Evolutionary conservation across 2,888 invertebrate species (phyloP), one percentile per base, ranked within the genome.

Genomic region (Acleris holmiana): DNA sequence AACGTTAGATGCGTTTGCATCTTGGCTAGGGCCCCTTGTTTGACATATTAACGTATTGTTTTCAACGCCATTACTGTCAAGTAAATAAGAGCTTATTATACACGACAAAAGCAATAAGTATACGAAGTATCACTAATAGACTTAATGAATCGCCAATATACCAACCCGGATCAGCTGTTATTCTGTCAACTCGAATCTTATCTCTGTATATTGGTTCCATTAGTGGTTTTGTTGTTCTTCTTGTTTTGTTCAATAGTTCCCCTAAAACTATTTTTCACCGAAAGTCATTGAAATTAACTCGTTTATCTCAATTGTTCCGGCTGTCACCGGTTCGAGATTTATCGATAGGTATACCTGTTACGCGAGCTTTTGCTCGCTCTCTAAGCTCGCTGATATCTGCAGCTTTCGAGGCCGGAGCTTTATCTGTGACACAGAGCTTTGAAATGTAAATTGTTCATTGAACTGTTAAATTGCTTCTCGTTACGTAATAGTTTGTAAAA

Each of bases 361-460:
- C 23, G 48, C 23, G 41, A 49, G 62, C 50, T 56, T 56, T 40
- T 19, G 15, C 53, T 35, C 40, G 40, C 40, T 4, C 53, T 53
- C 17, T 56, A 61, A 50, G 59, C 62, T 62, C 56, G 62, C 49
- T 50, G 56, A 44, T 56, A 50, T 50, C 49, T 15, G 48, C 58
- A 50, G 62, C 56, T 61, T 61, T 44, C 41, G 41, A n/a, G 23
- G 13, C 13, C 17, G 40, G 21, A 35, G 50, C 56, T 56, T 44
- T 53, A 40, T 51, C 13, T 15, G 40, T 29, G 29, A 19, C 53
- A 21, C 13, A 53, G 40, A 18, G 2, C 5, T n/a, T 21, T 29
- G 10, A 51, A 53, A 40, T 21, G 19, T 15, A 53, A 35, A 18
- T 19, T 7, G 15, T 6, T 40, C 40, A 13, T 35, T 53, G 13